These are phyloP conservation scores for Apotomis turbidana DNA, from an alignment of 2,888 invertebrate species.

Conservation along the genomic window DNA sequence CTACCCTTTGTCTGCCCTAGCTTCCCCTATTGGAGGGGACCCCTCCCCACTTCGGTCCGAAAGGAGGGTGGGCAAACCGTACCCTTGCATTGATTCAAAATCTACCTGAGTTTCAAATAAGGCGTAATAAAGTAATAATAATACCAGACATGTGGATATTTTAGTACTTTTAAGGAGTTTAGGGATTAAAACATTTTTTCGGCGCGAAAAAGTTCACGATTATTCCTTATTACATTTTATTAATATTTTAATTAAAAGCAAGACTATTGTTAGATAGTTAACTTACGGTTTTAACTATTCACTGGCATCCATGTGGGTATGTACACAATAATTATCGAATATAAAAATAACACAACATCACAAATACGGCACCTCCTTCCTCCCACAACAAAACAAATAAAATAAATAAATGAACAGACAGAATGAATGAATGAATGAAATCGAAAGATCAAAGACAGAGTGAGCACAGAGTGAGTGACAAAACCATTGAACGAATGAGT, in stretches of 20 bases:
- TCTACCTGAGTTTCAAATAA: conserved; percentile 61
- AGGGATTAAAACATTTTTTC: not conserved
- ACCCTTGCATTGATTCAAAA: conserved; percentile 70
- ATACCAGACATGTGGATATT: conserved; percentile 35
- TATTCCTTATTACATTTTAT: not conserved
- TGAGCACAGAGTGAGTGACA: not conserved
- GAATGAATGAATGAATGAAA: conserved; percentile 4
- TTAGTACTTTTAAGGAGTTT: not conserved
- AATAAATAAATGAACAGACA: no score
- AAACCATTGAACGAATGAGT: not conserved
- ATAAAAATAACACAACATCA: conserved; percentile 4
- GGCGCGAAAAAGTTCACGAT: conserved; percentile 30
- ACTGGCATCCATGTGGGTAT: not conserved
- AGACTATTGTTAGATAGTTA: not conserved
- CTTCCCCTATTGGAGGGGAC: conserved; percentile 77
- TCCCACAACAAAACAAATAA: conserved; percentile 28
- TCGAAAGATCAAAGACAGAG: not conserved
- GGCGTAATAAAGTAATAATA: conserved; percentile 49
- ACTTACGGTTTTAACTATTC: conserved; percentile 5
- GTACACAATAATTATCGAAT: not conserved
- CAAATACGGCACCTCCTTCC: conserved; percentile 14
- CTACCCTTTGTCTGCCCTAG: conserved; percentile 81
- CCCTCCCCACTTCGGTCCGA: conserved; percentile 76
- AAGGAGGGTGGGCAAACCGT: conserved; percentile 74
- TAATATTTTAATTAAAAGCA: not conserved